These are phyloP conservation scores for Listronotus bonariensis DNA, from an alignment of 1,140 invertebrate species.

Conservation along the genomic window DNA sequence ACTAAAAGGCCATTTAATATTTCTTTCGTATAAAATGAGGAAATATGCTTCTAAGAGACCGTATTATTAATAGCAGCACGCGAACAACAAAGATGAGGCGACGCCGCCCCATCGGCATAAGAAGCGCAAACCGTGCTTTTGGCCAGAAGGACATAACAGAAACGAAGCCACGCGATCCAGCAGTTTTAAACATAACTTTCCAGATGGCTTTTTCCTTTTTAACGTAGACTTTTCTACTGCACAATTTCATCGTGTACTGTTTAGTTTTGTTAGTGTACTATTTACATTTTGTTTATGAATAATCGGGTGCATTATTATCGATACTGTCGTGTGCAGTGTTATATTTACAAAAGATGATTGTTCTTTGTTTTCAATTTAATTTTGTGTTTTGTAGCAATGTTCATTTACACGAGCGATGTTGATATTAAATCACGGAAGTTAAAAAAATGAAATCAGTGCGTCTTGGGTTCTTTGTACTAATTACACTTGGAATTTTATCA, in stretches of 20 bases:
- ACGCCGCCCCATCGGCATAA: background rate
- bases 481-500: no score
- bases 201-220: background rate
- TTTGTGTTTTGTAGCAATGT: background rate
- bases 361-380: slow-evolving; percentile 6
- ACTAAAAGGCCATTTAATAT: background rate
- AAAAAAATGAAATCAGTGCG: no score
- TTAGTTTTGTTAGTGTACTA: no score
- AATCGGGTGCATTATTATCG: slow-evolving; percentile 2
- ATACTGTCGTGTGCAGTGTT: background rate
- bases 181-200: slow-evolving; percentile 2
- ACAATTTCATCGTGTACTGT: background rate
- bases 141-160: background rate
- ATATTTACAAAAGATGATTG: slow-evolving; percentile 6
- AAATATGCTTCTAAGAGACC: background rate
- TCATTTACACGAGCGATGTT: no score
- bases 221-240: background rate
- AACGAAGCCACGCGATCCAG: background rate
- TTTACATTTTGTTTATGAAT: slow-evolving; percentile 3
- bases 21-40: background rate
- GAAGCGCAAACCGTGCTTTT: slow-evolving; percentile 3
- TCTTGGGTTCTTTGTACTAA: no score
- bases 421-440: no score
- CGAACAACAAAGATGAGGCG: slow-evolving; percentile 43
- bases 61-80: slow-evolving; percentile 42